A percentile compares a stretch with the other conserved stretches of the same genome.
phyloP scores from a whole-genome alignment of 2,888 invertebrate genomes.

The Dryomyza anilis region DNA sequence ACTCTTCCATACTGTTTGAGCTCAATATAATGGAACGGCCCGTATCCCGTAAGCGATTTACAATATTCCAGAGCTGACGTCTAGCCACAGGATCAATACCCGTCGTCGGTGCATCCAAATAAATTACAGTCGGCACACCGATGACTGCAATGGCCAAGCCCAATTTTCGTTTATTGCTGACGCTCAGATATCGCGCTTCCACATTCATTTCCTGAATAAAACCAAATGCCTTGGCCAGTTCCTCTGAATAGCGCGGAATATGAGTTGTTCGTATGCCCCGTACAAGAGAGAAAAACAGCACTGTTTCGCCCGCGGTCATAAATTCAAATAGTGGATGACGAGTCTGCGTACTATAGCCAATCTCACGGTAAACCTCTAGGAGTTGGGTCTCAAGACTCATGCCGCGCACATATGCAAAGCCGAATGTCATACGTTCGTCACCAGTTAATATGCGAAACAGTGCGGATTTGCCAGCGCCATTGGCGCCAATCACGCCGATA shows the following conservation, averaged over 20 bases:
- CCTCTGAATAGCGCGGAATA: conserved; percentile 47
- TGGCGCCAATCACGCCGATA: conserved; percentile 79
- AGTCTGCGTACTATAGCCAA: conserved; percentile 77
- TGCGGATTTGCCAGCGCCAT: conserved; percentile 84
- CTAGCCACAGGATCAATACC: conserved; percentile 64
- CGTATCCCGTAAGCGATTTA: conserved; percentile 69
- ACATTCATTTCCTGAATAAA: conserved; percentile 69
- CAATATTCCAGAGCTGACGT: conserved; percentile 77
- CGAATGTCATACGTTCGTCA: conserved; percentile 71
- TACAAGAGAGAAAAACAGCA: conserved; percentile 68
- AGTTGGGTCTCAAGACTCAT: conserved; percentile 64
- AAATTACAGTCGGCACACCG: conserved; percentile 71
- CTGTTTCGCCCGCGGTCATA: conserved; percentile 72
- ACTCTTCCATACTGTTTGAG: conserved; percentile 85
- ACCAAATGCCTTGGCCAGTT: conserved; percentile 64
- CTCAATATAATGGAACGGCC: conserved; percentile 80
- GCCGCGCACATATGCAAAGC: conserved; percentile 71
- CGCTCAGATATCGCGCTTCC: conserved; percentile 67
- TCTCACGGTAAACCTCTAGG: conserved; percentile 66
- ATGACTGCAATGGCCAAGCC: conserved; percentile 73
- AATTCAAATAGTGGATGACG: conserved; percentile 73
- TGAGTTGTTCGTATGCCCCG: conserved; percentile 64
- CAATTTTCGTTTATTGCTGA: conserved; percentile 75
- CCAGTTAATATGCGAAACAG: conserved; percentile 89
- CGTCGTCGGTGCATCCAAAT: conserved; percentile 71